Conservation (phyloP, 23 tunicate genomes). For the Clavelina lepadiformis region DNA sequence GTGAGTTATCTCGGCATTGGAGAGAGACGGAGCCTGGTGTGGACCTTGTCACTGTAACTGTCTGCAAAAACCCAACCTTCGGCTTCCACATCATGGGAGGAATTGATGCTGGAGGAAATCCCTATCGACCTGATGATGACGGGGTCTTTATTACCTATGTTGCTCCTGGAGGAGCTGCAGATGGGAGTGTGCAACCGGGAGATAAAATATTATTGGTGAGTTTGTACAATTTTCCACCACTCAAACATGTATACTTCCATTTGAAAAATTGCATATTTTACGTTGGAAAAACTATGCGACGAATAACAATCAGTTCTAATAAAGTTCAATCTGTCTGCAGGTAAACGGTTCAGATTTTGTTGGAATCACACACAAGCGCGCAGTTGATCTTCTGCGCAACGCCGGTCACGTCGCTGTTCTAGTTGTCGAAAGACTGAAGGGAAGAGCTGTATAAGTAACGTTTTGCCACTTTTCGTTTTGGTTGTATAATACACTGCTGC, state of each 20-base stretch:
- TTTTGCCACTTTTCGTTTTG: no score
- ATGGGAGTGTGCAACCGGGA: constrained; percentile 69
- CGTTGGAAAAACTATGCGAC: no score
- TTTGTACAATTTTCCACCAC: no score
- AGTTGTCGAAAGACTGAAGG: constrained; percentile 62
- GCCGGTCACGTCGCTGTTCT: constrained; percentile 83
- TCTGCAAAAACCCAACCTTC: constrained; percentile 83
- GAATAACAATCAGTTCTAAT: no score
- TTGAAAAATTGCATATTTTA: no score
- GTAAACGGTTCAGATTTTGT: constrained; percentile 92
- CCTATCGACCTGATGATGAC: constrained; percentile 78
- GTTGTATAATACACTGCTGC: no score
- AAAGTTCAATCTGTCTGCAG: constrained; percentile 17
- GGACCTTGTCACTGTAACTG: constrained; percentile 73
- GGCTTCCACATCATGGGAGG: constrained; percentile 96
- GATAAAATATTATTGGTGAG: constrained; percentile 91
- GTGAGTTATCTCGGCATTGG: constrained; percentile 34
- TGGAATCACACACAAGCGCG: constrained; percentile 85
- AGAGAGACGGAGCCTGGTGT: constrained; percentile 45
- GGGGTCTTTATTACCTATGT: constrained; percentile 91
- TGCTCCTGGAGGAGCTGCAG: constrained; percentile 84
- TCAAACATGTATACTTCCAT: no score
- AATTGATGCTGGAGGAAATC: constrained; percentile 74
- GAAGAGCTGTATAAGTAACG: constrained; percentile 47
- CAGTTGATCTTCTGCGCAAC: constrained; percentile 79